A percentile compares a stretch with the other conserved stretches of the same genome.
phyloP scores from a whole-genome alignment of 1,140 invertebrate species.

The Neuroterus valhalla region DNA sequence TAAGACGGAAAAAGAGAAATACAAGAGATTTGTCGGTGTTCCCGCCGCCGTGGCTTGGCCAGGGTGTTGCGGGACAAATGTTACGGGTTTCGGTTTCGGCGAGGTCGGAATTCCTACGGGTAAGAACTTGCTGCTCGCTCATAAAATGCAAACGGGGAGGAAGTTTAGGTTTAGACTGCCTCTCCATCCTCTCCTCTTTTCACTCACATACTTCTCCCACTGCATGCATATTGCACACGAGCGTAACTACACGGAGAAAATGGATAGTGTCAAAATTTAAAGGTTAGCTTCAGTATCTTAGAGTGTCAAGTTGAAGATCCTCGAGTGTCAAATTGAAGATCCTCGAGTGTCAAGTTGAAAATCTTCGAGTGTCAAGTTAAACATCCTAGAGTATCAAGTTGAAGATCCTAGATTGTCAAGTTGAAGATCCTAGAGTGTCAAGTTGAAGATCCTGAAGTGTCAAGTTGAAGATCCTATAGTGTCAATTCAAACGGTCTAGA shows the following conservation, averaged over 20 bases:
- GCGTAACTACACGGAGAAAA: not conserved
- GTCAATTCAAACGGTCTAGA: too few species aligned
- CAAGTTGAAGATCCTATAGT: too few species aligned
- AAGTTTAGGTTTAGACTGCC: slow-evolving; percentile 68
- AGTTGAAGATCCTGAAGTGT: too few species aligned
- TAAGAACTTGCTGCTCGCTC: slow-evolving; percentile 59
- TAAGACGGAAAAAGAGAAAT: slow-evolving; percentile 27
- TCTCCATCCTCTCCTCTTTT: slow-evolving; percentile 34
- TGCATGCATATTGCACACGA: not conserved
- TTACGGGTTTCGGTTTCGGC: slow-evolving; percentile 61
- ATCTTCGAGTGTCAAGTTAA: too few species aligned
- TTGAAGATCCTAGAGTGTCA: too few species aligned
- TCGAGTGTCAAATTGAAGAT: too few species aligned
- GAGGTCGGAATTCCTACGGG: slow-evolving; percentile 56
- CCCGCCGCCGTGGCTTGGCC: slow-evolving; percentile 24
- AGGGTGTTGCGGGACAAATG: slow-evolving; percentile 52
- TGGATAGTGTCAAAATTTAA: too few species aligned
- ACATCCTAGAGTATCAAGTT: too few species aligned
- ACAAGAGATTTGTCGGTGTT: slow-evolving; percentile 30
- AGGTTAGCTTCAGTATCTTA: too few species aligned
- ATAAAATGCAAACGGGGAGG: slow-evolving; percentile 69
- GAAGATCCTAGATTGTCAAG: too few species aligned
- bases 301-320: too few species aligned
- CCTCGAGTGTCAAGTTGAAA: too few species aligned
- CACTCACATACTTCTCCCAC: slow-evolving; percentile 33